Percentiles rank a stretch among this genome's conserved stretches.
These are phyloP conservation scores for Paracanthobrama guichenoti DNA, from an alignment of 2,113 vertebrate species.

Conservation along the genomic window DNA sequence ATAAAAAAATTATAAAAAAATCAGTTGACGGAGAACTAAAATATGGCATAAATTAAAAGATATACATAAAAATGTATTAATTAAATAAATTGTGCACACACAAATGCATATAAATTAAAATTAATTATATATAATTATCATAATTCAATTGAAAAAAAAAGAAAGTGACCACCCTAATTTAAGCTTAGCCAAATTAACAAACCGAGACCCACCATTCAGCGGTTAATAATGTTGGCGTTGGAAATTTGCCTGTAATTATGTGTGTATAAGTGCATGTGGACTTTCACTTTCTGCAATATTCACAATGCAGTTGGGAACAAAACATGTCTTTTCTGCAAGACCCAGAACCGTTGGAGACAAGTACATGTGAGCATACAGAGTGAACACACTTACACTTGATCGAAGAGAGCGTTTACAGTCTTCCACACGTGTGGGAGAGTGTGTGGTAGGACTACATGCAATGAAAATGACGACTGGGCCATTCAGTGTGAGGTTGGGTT, in stretches of 20 bases:
- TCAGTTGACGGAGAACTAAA: no score
- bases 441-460: slow-evolving; percentile 3
- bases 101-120: no score
- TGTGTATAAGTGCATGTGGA: not conserved
- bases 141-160: no score
- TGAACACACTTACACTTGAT: not conserved
- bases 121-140: no score
- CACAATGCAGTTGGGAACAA: not conserved
- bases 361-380: not conserved
- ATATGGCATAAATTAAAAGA: no score
- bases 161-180: no score
- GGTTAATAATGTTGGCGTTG: no score
- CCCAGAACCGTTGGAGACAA: not conserved
- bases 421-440: slow-evolving; percentile 6
- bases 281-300: not conserved
- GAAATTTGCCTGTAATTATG: not conserved
- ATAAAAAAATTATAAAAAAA: no score
- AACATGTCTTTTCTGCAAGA: not conserved
- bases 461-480: slow-evolving; percentile 36
- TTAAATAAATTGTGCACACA: no score
- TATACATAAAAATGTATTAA: no score
- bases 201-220: no score
- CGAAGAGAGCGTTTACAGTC: not conserved
- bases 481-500: slow-evolving; percentile 35
- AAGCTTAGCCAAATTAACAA: no score